Base-by-base conservation (phyloP, 2,888 invertebrate genomes). In the Scrobipalpa atriplicella region DNA sequence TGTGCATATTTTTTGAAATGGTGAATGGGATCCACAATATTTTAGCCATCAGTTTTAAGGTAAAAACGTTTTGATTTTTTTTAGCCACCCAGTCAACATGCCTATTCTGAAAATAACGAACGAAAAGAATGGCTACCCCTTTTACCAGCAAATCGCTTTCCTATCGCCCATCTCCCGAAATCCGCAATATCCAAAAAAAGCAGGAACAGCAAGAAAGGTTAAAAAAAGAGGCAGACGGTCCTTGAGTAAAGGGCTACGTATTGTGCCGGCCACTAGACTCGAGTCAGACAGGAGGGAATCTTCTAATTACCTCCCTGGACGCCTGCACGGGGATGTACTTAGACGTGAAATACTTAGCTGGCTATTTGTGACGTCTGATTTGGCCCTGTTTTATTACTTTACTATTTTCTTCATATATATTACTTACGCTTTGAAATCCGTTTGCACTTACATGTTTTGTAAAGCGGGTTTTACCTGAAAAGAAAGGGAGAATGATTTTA, bases 181-280 rank as follows among this genome's bases (percentile, higher is more conserved):
- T 52, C 52, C 63, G 51, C 18, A 36, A 62, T 61, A 61, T 61
- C 61, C 61, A 41, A 61, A 61, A 61, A 62, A 43, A 19, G 36
- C 21, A 29, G 21, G 13, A 21, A 56, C 19, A 19, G 19, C 52
- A 29, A 29, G 38, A 13, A 63, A 52, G 63, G 63, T 63, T 63
- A 78, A 78, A 81, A 79, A 76, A 72, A 74, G 67, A 73, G 75
- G 68, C 76, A 78, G 77, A 74, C 80, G 78, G 76, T 78, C 78
- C 78, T 79, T 79, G 75, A 79, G 75, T 72, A 63, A 52, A 63
- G 63, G 63, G 52, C 52, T 63, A 62, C 47, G 47, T 47, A 63
- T 63, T 63, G 63, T 63, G 47, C 43, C 38, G 52, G 63, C 63
- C 63, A 52, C 63, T 63, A 52, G 51, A 63, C 52, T 10, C 16